Conservation (phyloP, 2,888 invertebrate genomes). For the Drosophila eohydei region DNA sequence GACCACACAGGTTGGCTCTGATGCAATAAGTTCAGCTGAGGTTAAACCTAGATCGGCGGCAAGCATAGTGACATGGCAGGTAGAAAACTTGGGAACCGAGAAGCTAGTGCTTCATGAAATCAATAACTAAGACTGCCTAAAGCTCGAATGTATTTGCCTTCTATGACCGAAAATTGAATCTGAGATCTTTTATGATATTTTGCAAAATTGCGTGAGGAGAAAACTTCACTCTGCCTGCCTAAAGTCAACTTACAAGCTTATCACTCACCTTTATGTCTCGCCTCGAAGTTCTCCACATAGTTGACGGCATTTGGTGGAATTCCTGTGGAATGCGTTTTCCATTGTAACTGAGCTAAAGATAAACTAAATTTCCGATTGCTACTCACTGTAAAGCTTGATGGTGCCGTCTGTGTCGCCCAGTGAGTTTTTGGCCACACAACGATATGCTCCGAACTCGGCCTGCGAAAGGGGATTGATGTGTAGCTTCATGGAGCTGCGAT, state of each 20-base stretch:
- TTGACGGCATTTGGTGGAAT: constrained; percentile 85
- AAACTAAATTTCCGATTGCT: neutral
- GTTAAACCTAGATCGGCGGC: too few species aligned
- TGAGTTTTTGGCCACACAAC: constrained; percentile 93
- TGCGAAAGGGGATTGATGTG: constrained; percentile 89
- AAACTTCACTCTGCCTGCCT: neutral
- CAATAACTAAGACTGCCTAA: neutral
- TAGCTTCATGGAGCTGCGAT: constrained; percentile 91
- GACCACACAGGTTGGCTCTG: constrained; percentile 1
- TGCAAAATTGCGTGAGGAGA: neutral
- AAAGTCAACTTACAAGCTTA: neutral
- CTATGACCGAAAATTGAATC: too few species aligned
- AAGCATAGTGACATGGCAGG: too few species aligned
- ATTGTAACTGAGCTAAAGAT: neutral
- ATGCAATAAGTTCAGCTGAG: neutral
- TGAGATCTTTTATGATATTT: neutral
- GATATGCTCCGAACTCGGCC: constrained; percentile 91
- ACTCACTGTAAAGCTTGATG: constrained; percentile 93
- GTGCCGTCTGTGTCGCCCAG: constrained; percentile 93
- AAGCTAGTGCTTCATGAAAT: neutral
- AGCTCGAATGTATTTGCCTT: neutral
- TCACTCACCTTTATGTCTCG: constrained; percentile 83
- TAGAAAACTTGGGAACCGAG: neutral
- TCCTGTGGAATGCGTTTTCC: constrained; percentile 63
- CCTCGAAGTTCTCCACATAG: constrained; percentile 84